A percentile compares a stretch with the other conserved stretches of the same genome.
phyloP scores from a whole-genome alignment of 2,797 vertebrate species.

The Eulemur coronatus region DNA sequence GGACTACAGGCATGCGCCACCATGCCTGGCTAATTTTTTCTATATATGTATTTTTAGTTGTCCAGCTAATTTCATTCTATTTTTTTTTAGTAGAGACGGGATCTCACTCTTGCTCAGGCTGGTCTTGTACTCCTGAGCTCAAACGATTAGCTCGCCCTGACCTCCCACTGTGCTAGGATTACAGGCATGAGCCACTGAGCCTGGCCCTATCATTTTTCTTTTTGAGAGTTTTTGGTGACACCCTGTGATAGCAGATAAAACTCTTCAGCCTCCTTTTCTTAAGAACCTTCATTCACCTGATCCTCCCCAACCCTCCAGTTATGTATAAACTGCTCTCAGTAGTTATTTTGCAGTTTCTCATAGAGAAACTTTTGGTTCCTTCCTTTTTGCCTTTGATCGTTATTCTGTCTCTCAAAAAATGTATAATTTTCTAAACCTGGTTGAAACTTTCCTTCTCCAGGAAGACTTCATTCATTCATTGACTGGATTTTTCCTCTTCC shows the following conservation, averaged over 20 bases:
- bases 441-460: background rate
- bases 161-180: too few species aligned
- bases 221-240: background rate
- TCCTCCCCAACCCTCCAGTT: background rate
- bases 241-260: background rate
- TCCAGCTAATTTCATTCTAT: too few species aligned
- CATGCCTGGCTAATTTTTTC: too few species aligned
- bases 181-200: too few species aligned
- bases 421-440: background rate
- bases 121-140: too few species aligned
- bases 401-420: constrained; percentile 1
- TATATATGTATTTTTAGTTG: too few species aligned
- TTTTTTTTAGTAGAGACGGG: too few species aligned
- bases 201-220: background rate
- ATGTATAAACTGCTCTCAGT: background rate
- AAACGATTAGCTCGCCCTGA: too few species aligned
- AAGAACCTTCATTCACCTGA: background rate
- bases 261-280: background rate
- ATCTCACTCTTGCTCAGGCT: too few species aligned
- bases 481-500: background rate
- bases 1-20: too few species aligned
- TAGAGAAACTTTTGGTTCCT: background rate
- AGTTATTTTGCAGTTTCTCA: background rate
- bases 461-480: constrained; percentile 1
- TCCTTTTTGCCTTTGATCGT: background rate